Percentiles rank a stretch among this genome's conserved stretches.
Conservation (phyloP, 2,113 vertebrate species). For the Strix uralensis region DNA sequence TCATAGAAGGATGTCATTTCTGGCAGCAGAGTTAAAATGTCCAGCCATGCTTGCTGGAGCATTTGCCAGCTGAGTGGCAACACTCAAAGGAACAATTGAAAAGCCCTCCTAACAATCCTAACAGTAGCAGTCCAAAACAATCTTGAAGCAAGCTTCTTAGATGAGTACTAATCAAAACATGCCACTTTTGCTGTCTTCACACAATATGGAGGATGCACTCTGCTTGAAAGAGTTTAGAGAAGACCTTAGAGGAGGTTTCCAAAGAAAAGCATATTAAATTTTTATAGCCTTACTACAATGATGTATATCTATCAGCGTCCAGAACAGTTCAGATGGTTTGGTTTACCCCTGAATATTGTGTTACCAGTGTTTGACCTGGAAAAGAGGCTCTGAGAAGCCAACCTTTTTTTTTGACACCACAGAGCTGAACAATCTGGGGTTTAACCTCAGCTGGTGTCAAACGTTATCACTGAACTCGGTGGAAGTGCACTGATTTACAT, state of each 20-base stretch:
- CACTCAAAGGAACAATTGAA: background rate
- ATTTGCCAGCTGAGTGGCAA: background rate
- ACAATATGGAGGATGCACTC: background rate
- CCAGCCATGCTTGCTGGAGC: background rate
- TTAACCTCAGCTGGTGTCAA: background rate
- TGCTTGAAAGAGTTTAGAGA: background rate
- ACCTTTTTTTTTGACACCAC: background rate
- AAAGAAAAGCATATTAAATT: background rate
- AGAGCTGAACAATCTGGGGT: background rate
- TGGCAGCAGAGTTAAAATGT: background rate
- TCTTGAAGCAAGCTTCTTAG: background rate
- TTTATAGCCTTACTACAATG: background rate
- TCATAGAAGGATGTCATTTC: background rate
- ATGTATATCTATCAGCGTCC: background rate
- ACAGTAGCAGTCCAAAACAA: background rate
- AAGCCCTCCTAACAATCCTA: background rate
- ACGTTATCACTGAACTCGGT: background rate
- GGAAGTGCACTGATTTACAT: constrained; percentile 13
- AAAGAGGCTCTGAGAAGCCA: background rate
- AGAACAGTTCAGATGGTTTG: background rate
- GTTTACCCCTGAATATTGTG: background rate
- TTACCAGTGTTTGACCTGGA: background rate
- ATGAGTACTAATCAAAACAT: background rate
- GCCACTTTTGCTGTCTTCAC: background rate
- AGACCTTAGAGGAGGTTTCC: background rate